Base-by-base conservation (phyloP, 2,888 invertebrate species). In the Spisula subtruncata region DNA sequence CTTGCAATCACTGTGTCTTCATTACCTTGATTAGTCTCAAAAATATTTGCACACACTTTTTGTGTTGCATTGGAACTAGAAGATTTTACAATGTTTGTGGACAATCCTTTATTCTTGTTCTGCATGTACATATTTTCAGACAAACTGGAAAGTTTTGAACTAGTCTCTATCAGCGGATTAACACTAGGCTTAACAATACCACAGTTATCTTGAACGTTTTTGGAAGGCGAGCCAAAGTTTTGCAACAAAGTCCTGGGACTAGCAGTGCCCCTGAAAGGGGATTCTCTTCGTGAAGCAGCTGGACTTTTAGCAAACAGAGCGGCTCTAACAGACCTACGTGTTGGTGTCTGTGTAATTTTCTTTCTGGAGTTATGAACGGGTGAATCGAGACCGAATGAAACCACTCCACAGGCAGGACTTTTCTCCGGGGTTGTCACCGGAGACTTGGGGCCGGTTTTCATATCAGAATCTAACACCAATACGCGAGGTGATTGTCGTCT, bases 251-350 rank as follows among this genome's bases (percentile, higher is more conserved):
- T 82, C 35, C 87, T 60, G 16, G 91, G 89, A 80, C 87, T 89
- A 14, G 86, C 87, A 66, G 51, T 46, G 12, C 60, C 79, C 35
- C 75, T 75, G 29, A 83, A 35, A 0, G 91, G 89, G 29, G 92
- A 91, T 25, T 86, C 85, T 6, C 29, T 86, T 32, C 79, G 82
- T 41, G 83, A 89, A 14, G 88, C 79, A 35, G 83, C 90, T 25
- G 93, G 94, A 89, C 94, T 94, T 41, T 91, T 93, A 14, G 93
- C 88, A 91, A 94, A 94, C 75, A 94, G 89, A 18, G 92, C 93
- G 18, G 94, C 94, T 35, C 94, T 81, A 1, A 94, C 93, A 81
- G 94, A 93, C 54, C 89, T 89, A 56, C 93, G 84, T 41, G 93
- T 94, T 25, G 94, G 94, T 35, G 93, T 93, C n/a, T 91, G 86